Percentiles rank a stretch among this genome's conserved stretches.
These are phyloP conservation scores for Amaurobius ferox DNA, from an alignment of 2,888 invertebrate species.

Conservation along the genomic window DNA sequence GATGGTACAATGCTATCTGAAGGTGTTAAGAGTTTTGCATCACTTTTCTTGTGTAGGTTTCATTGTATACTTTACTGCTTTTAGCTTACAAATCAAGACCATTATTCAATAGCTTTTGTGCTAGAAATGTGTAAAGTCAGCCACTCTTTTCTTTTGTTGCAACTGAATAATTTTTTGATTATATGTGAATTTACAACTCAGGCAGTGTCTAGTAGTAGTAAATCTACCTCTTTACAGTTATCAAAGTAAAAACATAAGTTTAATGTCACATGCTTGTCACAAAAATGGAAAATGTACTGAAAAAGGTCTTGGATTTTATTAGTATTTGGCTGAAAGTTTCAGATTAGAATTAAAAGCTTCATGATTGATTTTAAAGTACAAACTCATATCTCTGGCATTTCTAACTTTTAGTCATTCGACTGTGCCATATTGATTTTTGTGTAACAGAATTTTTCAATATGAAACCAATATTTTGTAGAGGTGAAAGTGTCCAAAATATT, in stretches of 20 bases:
- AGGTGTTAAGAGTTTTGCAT: no score
- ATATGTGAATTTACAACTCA: slow-evolving; percentile 19
- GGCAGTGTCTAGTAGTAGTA: slow-evolving; percentile 46
- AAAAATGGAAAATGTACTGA: neutral
- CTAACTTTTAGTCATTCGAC: slow-evolving; percentile 33
- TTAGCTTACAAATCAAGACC: neutral
- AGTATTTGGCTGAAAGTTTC: neutral
- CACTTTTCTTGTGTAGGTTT: neutral
- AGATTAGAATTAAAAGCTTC: slow-evolving; percentile 22
- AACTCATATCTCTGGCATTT: slow-evolving; percentile 50
- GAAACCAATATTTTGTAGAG: slow-evolving; percentile 57
- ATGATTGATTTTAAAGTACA: slow-evolving; percentile 53
- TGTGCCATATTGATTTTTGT: slow-evolving; percentile 54
- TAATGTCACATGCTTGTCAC: neutral
- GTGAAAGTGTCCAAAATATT: slow-evolving; percentile 58
- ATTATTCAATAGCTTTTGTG: neutral
- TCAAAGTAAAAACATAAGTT: slow-evolving; percentile 58
- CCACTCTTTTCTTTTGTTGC: neutral
- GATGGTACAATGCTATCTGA: no score
- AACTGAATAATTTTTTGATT: neutral
- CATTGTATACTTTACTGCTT: neutral
- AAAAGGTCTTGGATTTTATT: neutral
- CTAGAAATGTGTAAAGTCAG: no score
- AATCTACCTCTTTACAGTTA: slow-evolving; percentile 57
- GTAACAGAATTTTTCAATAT: slow-evolving; percentile 31